These are phyloP conservation scores for Chauna torquata DNA, from an alignment of 2,113 vertebrate genomes.

Conservation along the genomic window DNA sequence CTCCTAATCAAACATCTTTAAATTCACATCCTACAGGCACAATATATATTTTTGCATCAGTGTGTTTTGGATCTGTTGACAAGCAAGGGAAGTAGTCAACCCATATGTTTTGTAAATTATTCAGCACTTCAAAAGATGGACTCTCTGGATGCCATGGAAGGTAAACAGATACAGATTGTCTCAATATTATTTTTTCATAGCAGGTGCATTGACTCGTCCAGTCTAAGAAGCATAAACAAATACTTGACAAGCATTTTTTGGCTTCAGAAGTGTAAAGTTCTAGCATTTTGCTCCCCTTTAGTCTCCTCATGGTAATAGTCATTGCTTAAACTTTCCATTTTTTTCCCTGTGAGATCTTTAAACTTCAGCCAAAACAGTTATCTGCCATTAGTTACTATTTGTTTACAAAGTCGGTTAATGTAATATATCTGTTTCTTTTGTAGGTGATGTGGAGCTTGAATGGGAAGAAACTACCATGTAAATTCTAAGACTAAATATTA, in stretches of 20 bases:
- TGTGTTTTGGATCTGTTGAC: constrained; percentile 92
- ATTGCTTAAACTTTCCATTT: background rate
- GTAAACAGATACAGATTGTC: constrained; percentile 73
- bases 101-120: constrained; percentile 96
- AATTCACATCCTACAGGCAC: constrained; percentile 80
- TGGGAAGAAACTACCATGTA: constrained; percentile 99
- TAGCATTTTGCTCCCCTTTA: background rate
- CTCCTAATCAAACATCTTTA: background rate
- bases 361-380: background rate
- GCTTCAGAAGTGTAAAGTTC: background rate
- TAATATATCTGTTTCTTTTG: constrained; percentile 51
- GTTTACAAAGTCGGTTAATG: background rate
- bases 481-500: constrained; percentile 51
- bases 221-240: background rate
- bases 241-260: background rate
- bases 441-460: constrained; percentile 96
- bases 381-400: background rate
- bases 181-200: background rate
- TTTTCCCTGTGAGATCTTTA: background rate
- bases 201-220: background rate
- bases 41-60: constrained; percentile 97
- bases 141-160: constrained; percentile 98
- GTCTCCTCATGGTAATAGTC: background rate
- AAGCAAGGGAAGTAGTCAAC: constrained; percentile 90
- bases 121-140: constrained; percentile 98